These are phyloP conservation scores for Eupithecia pulchellata DNA, from an alignment of 2,888 invertebrate species.

Conservation along the genomic window DNA sequence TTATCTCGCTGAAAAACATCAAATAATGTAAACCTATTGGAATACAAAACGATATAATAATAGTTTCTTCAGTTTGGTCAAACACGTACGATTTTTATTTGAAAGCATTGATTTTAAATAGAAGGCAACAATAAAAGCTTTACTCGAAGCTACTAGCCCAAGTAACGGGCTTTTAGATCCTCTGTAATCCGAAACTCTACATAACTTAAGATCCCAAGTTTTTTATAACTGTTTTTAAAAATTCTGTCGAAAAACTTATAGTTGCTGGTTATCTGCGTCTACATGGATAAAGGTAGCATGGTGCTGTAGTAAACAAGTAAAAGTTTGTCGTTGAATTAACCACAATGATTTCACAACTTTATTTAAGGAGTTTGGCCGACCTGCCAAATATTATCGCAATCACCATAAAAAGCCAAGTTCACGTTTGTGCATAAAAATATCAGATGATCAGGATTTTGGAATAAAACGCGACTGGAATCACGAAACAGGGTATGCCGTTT, in stretches of 20 bases:
- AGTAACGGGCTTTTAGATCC: not conserved
- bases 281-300: too few relatives aligned
- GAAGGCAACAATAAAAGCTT: not conserved
- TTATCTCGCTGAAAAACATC: not conserved
- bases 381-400: slow-evolving; percentile 12
- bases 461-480: slow-evolving; percentile 71
- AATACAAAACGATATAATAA: not conserved
- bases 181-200: not conserved
- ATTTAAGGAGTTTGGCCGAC: slow-evolving; percentile 9
- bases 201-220: not conserved
- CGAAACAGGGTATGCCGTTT: slow-evolving; percentile 70
- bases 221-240: not conserved
- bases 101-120: slow-evolving; percentile 1
- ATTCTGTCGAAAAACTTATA: not conserved
- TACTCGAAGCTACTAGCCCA: not conserved
- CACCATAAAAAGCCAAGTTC: slow-evolving; percentile 15
- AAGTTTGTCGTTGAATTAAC: slow-evolving; percentile 6
- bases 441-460: slow-evolving; percentile 62
- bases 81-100: slow-evolving; percentile 5
- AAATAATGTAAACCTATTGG: not conserved
- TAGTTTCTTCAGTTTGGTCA: slow-evolving; percentile 2
- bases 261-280: not conserved
- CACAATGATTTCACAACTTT: slow-evolving; percentile 11
- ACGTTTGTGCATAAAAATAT: slow-evolving; percentile 36
- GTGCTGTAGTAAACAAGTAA: not conserved